Evolutionary conservation across 2,113 vertebrate species (phyloP).

Genomic region (Nipponia nippon): DNA sequence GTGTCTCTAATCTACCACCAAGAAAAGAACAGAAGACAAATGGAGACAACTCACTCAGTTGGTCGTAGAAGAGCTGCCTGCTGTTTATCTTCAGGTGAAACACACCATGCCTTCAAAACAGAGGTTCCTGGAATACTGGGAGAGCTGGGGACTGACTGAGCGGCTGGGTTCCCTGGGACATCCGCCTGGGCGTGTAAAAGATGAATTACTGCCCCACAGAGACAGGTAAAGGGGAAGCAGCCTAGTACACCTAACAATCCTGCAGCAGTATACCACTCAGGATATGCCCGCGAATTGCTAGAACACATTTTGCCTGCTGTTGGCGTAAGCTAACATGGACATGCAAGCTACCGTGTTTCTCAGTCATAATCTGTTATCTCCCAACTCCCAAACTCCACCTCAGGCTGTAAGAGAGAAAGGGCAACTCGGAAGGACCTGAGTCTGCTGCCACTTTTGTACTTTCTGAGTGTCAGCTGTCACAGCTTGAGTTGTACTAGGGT

Average conservation of each 20-base stretch:
- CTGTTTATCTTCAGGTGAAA: conserved; percentile 86
- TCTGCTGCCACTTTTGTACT: not conserved
- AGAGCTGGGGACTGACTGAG: conserved; percentile 86
- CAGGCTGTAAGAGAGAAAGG: not conserved
- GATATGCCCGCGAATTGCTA: fast-evolving
- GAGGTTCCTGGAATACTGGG: conserved; percentile 84
- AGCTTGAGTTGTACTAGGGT: not conserved
- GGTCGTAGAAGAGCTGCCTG: conserved; percentile 81
- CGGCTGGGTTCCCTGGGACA: conserved; percentile 71
- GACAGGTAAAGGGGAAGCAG: not conserved
- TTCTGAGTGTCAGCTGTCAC: not conserved
- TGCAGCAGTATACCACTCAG: fast-evolving
- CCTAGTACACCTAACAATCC: not conserved
- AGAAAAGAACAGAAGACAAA: not conserved
- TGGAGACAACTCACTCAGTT: conserved; percentile 82
- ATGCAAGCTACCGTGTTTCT: not conserved
- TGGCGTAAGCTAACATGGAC: not conserved
- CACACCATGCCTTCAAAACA: conserved; percentile 82
- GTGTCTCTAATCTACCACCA: not conserved
- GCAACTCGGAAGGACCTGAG: not conserved
- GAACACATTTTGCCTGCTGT: not conserved
- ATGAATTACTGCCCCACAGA: not conserved
- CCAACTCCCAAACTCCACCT: not conserved
- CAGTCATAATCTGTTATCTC: not conserved
- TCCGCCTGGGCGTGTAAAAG: conserved; percentile 66